Evolutionary conservation across 2,888 invertebrate genomes (phyloP), one percentile per base, ranked within the genome.

Genomic region (Mayetiola destructor): DNA sequence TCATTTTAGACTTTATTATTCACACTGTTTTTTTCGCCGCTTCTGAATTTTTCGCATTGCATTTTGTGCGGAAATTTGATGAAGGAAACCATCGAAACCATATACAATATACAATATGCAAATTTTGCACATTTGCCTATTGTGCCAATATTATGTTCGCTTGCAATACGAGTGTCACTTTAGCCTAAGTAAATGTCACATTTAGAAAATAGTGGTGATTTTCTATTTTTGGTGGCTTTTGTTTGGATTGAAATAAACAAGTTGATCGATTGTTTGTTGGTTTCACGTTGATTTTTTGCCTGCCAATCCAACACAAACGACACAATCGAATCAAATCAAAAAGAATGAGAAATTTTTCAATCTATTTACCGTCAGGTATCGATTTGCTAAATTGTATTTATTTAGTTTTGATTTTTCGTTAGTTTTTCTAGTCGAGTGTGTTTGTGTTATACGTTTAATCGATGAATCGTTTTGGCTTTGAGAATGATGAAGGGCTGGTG

Each of bases 241-340:
- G n/a, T 27, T 48, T 48, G 27, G 48, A 27, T 48, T 14, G 27
- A 48, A 48, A 48, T 48, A 48, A 48, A 48, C 48, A 48, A 48
- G 48, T 48, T 48, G 48, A 48, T 48, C 48, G 48, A 48, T 48
- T 48, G 27, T 27, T n/a, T 48, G 27, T 48, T 48, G 48, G 48
- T 48, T 48, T 48, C 27, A 48, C 48, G 14, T 21, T 40, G 20
- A 8, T n/a, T 21, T 40, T 40, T 20, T 40, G 4, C 20, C 3
- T 39, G 16, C 2, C 23, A 18, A 4, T 3, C 20, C 3, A 4
- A 39, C 20, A 18, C 20, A n/a, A 6, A 18, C 18, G 18, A 18
- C 16, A 6, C 20, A 14, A 12, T 21, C 39, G 18, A 39, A 23
- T 48, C 27, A 27, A 27, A 23, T 27, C 27, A 48, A 48, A 27